phyloP scores from a whole-genome alignment of 2,888 invertebrate species.

The Andrena trimmerana region DNA sequence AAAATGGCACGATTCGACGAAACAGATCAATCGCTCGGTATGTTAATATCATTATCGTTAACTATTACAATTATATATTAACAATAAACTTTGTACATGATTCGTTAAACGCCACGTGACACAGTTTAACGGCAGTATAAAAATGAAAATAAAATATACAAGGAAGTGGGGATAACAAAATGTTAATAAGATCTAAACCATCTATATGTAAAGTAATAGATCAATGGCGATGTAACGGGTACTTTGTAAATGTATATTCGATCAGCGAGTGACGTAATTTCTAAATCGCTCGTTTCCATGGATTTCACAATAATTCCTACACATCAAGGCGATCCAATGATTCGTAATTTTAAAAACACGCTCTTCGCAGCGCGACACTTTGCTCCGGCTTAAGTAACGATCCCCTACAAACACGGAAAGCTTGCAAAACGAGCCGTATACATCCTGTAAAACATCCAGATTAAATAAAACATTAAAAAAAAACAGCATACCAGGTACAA shows the following conservation, averaged over 20 bases:
- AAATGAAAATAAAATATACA: constrained; percentile 79
- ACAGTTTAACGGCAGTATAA: constrained; percentile 75
- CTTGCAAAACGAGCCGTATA: constrained; percentile 52
- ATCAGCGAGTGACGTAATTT: constrained; percentile 4
- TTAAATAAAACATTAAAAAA: constrained; percentile 21
- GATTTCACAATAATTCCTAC: background rate
- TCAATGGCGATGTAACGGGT: constrained; percentile 7
- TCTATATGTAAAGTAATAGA: constrained; percentile 37
- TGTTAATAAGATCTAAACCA: constrained; percentile 33
- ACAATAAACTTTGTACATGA: constrained; percentile 83
- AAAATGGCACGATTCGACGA: constrained; percentile 82
- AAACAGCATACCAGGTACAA: constrained; percentile 3
- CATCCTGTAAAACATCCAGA: constrained; percentile 7
- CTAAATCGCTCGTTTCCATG: constrained; percentile 38
- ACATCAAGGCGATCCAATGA: background rate
- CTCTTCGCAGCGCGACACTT: constrained; percentile 2
- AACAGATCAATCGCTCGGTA: constrained; percentile 72
- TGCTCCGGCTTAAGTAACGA: constrained; percentile 7
- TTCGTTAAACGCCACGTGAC: constrained; percentile 70
- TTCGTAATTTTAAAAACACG: constrained; percentile 6
- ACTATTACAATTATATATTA: constrained; percentile 64
- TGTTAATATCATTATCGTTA: constrained; percentile 64
- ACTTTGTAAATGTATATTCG: constrained; percentile 16
- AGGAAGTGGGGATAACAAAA: constrained; percentile 73
- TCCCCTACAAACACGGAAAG: background rate